Evolutionary conservation across 2,888 invertebrate species (phyloP).

Genomic region (Bruchidius siliquastri): DNA sequence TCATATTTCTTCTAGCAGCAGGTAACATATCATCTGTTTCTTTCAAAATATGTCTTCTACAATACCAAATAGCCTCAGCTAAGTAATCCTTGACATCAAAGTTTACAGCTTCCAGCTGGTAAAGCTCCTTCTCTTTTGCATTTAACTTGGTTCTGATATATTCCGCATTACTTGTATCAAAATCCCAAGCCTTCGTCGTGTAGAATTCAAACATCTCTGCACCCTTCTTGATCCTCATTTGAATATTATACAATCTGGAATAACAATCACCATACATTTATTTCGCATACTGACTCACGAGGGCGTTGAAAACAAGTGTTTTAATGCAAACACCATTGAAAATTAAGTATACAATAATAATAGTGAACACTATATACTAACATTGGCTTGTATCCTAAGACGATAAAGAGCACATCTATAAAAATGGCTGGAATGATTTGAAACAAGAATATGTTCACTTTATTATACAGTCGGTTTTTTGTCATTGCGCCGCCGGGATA

Average conservation of each 20-base stretch:
- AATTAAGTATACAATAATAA: no score
- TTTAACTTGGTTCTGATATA: slow-evolving; percentile 58
- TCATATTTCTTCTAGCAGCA: slow-evolving; percentile 73
- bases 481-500: slow-evolving; percentile 83
- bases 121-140: slow-evolving; percentile 58
- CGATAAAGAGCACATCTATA: slow-evolving; percentile 70
- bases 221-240: slow-evolving; percentile 69
- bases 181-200: slow-evolving; percentile 86
- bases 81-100: slow-evolving; percentile 76
- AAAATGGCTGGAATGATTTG: slow-evolving; percentile 89
- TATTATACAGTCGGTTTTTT: slow-evolving; percentile 69
- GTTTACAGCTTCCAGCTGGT: slow-evolving; percentile 60
- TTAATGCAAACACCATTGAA: no score
- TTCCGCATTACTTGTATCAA: slow-evolving; percentile 64
- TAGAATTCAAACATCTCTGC: slow-evolving; percentile 88
- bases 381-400: slow-evolving; percentile 84
- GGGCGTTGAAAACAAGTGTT: not conserved
- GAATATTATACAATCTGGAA: slow-evolving; percentile 15
- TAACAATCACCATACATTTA: no score
- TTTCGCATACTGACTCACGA: no score
- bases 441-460: slow-evolving; percentile 77
- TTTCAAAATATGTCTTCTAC: slow-evolving; percentile 74
- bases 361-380: slow-evolving; percentile 48
- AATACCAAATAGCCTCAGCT: slow-evolving; percentile 73
- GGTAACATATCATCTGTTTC: slow-evolving; percentile 77